A percentile compares a stretch with the other conserved stretches of the same genome.
Evolutionary conservation across 2,888 invertebrate species (phyloP).

Genomic region (Magallana nippona): DNA sequence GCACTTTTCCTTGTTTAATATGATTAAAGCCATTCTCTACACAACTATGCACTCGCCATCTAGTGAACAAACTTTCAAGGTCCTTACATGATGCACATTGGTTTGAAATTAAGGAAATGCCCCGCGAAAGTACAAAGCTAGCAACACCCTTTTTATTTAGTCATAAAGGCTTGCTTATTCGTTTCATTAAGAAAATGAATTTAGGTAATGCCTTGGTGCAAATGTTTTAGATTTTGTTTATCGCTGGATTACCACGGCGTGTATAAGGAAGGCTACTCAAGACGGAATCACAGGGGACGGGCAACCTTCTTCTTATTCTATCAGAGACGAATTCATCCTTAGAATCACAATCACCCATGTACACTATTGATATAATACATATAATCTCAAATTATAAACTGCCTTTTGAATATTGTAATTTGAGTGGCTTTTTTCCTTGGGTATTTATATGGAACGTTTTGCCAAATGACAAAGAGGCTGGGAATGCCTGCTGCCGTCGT

Average conservation of each 20-base stretch:
- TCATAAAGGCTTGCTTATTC: conserved; percentile 5
- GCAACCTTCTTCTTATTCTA: too few relatives aligned
- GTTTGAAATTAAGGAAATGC: conserved; percentile 17
- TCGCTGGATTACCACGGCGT: too few relatives aligned
- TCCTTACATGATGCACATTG: background rate
- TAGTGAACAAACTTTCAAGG: conserved; percentile 21
- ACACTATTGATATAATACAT: too few relatives aligned
- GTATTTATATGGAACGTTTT: background rate
- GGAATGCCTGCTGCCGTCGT: background rate
- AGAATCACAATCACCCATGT: too few relatives aligned
- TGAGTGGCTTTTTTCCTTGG: background rate
- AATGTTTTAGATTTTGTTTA: background rate
- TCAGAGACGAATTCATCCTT: too few relatives aligned
- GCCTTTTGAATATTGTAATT: too few relatives aligned
- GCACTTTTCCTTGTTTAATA: conserved; percentile 33
- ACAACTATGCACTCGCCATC: background rate
- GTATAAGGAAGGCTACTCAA: too few relatives aligned
- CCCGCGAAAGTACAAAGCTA: background rate
- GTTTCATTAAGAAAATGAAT: background rate
- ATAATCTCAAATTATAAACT: too few relatives aligned
- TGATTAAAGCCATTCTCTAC: conserved; percentile 30
- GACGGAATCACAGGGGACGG: too few relatives aligned
- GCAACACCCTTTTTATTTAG: background rate
- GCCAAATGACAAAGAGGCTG: conserved; percentile 22
- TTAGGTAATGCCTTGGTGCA: background rate